These are phyloP conservation scores for Psittacula echo DNA, from an alignment of 2,797 vertebrate species.

Conservation along the genomic window DNA sequence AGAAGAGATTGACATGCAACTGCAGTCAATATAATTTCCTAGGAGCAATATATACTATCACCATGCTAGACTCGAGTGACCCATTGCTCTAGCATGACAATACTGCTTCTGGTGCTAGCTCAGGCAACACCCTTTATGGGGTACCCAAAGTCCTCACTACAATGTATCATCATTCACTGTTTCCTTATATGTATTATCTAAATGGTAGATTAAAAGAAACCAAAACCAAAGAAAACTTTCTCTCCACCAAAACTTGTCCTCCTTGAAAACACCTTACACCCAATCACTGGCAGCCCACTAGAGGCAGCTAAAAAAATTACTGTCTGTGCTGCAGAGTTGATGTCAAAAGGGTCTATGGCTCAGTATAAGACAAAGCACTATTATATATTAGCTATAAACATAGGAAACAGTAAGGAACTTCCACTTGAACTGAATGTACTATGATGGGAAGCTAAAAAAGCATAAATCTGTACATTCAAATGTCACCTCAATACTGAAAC, in stretches of 20 bases:
- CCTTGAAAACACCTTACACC: neutral
- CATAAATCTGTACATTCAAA: neutral
- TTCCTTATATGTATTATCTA: neutral
- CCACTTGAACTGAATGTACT: neutral
- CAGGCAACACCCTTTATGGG: neutral
- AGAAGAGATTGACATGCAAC: no score
- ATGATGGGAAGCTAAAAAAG: neutral
- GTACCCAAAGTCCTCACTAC: neutral
- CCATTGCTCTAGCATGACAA: neutral
- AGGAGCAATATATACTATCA: neutral
- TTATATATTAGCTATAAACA: neutral
- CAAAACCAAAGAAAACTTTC: neutral
- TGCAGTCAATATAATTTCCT: neutral
- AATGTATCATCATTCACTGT: neutral
- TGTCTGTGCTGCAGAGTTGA: neutral
- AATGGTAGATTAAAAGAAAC: neutral
- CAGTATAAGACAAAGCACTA: neutral
- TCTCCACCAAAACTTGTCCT: neutral
- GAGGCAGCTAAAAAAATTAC: neutral
- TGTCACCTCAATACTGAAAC: neutral
- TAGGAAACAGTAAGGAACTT: neutral
- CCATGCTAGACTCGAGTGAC: neutral
- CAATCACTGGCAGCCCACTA: neutral
- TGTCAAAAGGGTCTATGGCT: neutral
- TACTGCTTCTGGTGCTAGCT: neutral